Conservation (phyloP, 64 coral and sea anemone species). For the Hydrozoanthus tunicans region DNA sequence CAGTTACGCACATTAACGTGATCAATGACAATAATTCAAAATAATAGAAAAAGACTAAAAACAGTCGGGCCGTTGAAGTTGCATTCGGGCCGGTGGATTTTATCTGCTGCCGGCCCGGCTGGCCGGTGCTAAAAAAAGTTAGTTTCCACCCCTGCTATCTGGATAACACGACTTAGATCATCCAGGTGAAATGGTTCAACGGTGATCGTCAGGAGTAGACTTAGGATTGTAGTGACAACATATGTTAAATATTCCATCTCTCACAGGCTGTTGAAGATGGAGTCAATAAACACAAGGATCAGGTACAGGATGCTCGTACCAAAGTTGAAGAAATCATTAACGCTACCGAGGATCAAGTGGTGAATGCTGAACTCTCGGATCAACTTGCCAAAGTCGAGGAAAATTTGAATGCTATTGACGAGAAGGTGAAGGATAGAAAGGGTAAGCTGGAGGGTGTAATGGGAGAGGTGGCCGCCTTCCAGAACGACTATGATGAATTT, state of each 20-base stretch:
- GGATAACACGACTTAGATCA: no score
- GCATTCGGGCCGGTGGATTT: no score
- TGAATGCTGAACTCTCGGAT: slow-evolving; percentile 70
- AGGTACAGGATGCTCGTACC: slow-evolving; percentile 45
- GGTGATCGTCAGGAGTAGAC: no score
- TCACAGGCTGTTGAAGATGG: slow-evolving; percentile 70
- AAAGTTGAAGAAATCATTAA: slow-evolving; percentile 66
- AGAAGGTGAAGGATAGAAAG: slow-evolving; percentile 69
- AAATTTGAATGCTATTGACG: slow-evolving; percentile 55
- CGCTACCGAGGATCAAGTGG: slow-evolving; percentile 67
- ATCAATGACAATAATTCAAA: no score
- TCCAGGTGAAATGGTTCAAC: no score
- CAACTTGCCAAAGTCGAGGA: slow-evolving; percentile 72
- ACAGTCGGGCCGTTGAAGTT: no score
- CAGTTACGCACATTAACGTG: no score
- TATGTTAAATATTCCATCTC: neutral
- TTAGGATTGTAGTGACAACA: no score
- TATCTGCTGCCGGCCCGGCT: no score
- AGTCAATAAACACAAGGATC: slow-evolving; percentile 62
- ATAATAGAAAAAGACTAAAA: no score
- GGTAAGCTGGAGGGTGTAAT: slow-evolving; percentile 67
- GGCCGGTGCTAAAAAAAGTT: no score
- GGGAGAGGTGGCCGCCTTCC: slow-evolving; percentile 76
- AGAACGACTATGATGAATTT: slow-evolving; percentile 87
- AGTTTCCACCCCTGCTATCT: no score